A percentile compares a stretch with the other conserved stretches of the same genome.
Conservation (phyloP, 2,888 invertebrate species). For the Cephus sareptanus region DNA sequence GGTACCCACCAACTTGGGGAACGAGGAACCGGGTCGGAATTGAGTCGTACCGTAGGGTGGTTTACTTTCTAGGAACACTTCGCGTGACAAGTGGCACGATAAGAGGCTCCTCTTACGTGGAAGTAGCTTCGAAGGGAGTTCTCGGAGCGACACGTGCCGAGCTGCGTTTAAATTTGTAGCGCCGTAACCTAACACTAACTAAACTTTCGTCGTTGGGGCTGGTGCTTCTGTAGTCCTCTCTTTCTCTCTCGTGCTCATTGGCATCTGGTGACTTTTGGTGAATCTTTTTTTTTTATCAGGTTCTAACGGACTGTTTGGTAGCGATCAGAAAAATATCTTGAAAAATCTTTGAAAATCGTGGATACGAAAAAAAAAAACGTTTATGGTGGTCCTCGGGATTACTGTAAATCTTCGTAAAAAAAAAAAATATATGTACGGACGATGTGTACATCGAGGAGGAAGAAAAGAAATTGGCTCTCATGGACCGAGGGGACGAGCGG, state of each 20-base stretch:
- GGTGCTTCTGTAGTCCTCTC: no score
- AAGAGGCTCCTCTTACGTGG: conserved; percentile 15
- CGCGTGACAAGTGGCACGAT: conserved; percentile 16
- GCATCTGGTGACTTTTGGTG: not conserved
- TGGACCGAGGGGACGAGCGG: not conserved
- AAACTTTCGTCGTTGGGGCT: no score
- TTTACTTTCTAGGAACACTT: conserved; percentile 8
- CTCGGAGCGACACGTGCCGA: no score
- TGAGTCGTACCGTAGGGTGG: no score
- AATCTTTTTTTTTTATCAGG: no score
- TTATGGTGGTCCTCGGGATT: not conserved
- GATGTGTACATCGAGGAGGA: not conserved
- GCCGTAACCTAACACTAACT: no score
- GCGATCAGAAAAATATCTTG: not conserved
- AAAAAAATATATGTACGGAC: not conserved
- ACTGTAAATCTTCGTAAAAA: not conserved
- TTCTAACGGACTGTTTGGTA: not conserved
- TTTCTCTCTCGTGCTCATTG: not conserved
- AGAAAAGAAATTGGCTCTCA: not conserved
- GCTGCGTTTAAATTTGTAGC: no score
- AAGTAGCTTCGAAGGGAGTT: conserved; percentile 8
- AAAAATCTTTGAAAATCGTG: not conserved
- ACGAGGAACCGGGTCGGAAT: no score
- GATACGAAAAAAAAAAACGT: not conserved
- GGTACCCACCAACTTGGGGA: no score